Conservation (phyloP, 2,797 vertebrate species). For the Falco columbarius region DNA sequence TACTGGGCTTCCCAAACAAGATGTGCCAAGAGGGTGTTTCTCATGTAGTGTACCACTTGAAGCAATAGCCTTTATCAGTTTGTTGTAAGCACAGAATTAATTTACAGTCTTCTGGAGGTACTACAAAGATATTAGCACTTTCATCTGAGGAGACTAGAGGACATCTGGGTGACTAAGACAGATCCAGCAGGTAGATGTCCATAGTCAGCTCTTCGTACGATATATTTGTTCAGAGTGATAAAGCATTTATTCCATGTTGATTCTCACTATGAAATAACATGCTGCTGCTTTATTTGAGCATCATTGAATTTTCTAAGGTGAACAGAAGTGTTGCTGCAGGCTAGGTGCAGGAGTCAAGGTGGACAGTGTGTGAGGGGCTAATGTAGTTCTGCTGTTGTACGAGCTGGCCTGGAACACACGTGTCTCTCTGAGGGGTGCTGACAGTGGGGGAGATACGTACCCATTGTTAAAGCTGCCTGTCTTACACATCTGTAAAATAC, state of each 20-base stretch:
- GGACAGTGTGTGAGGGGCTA: neutral
- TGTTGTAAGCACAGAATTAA: neutral
- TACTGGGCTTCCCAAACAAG: neutral
- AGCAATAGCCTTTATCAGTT: neutral
- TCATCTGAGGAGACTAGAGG: neutral
- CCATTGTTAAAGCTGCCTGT: neutral
- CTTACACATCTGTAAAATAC: neutral
- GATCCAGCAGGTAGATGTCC: neutral
- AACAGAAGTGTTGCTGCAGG: neutral
- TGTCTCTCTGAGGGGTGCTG: neutral
- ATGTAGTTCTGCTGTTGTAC: neutral
- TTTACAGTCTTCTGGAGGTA: neutral
- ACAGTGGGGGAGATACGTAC: neutral
- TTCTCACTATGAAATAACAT: neutral
- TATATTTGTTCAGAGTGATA: neutral
- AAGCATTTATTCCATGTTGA: neutral
- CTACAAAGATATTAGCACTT: neutral
- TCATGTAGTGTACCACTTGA: rapidly evolving
- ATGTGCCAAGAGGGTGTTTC: neutral
- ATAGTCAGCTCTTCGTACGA: neutral
- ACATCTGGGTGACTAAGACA: neutral
- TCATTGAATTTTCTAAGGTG: neutral
- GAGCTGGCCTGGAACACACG: rapidly evolving
- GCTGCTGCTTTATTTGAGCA: neutral
- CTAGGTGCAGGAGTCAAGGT: neutral